These are phyloP conservation scores for Odontamblyopus rebecca DNA, from an alignment of 2,797 vertebrate species.

Conservation along the genomic window DNA sequence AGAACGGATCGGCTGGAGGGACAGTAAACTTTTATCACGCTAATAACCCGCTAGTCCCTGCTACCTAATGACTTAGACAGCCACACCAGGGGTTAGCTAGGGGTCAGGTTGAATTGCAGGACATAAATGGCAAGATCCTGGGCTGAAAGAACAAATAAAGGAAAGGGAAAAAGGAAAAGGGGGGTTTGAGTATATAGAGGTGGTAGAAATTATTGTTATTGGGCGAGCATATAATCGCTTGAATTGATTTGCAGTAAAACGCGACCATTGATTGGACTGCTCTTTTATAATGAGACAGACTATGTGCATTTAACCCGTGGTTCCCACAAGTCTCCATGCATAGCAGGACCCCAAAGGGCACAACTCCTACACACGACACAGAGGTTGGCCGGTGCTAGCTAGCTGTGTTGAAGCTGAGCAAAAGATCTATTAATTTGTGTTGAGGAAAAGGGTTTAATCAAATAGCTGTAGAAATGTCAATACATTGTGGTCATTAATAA, in stretches of 20 bases:
- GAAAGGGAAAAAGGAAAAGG: constrained; percentile 27
- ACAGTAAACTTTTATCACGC: constrained; percentile 79
- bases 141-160: constrained; percentile 70
- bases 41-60: constrained; percentile 73
- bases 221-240: constrained; percentile 67
- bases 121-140: constrained; percentile 69
- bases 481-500: background rate
- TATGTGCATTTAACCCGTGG: constrained; percentile 61
- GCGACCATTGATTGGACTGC: constrained; percentile 61
- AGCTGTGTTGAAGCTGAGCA: constrained; percentile 15
- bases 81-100: constrained; percentile 69
- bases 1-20: constrained; percentile 60
- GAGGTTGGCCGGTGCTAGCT: constrained; percentile 37
- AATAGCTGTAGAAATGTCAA: background rate
- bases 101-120: constrained; percentile 82
- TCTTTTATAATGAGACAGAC: constrained; percentile 56
- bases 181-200: constrained; percentile 46
- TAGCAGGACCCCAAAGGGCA: constrained; percentile 49
- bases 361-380: constrained; percentile 61
- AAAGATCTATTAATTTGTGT: background rate
- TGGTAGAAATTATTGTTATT: constrained; percentile 62
- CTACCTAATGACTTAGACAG: constrained; percentile 74
- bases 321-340: constrained; percentile 40
- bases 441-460: background rate
- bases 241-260: constrained; percentile 72